These are phyloP conservation scores for Andrena flavipes DNA, from an alignment of 2,888 invertebrate species.

Conservation along the genomic window DNA sequence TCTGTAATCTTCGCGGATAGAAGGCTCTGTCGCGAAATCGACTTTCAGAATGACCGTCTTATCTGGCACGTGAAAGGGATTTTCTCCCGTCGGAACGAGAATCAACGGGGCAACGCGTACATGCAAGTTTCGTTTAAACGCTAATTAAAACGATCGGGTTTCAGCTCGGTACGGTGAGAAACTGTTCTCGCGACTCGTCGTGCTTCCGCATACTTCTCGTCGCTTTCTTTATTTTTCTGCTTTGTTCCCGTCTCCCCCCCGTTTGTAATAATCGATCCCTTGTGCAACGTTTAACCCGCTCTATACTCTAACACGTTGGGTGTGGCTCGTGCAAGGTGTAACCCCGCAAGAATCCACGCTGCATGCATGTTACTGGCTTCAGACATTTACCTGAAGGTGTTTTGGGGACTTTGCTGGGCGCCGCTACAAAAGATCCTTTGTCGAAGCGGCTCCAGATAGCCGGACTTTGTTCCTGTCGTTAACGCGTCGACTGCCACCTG, in stretches of 20 bases:
- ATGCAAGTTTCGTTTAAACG: slow-evolving; percentile 9
- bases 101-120: slow-evolving; percentile 48
- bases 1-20: not conserved
- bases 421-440: slow-evolving; percentile 34
- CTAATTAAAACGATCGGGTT: slow-evolving; percentile 15
- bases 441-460: slow-evolving; percentile 15
- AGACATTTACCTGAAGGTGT: slow-evolving; percentile 38
- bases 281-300: slow-evolving; percentile 36
- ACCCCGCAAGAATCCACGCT: slow-evolving; percentile 38
- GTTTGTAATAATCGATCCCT: slow-evolving; percentile 30
- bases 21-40: slow-evolving; percentile 3
- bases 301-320: slow-evolving; percentile 38
- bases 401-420: slow-evolving; percentile 14
- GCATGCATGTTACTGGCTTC: slow-evolving; percentile 54
- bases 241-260: not conserved
- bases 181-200: slow-evolving; percentile 10
- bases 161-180: slow-evolving; percentile 4
- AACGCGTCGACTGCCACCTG: slow-evolving; percentile 17
- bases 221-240: slow-evolving; percentile 26
- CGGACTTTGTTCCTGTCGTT: slow-evolving; percentile 23
- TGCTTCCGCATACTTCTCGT: slow-evolving; percentile 18
- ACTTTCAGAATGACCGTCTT: slow-evolving; percentile 32
- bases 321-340: slow-evolving; percentile 31
- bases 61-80: slow-evolving; percentile 17
- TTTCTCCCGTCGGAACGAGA: slow-evolving; percentile 50